These are phyloP conservation scores for Chromis chromis DNA, from an alignment of 2,797 vertebrate genomes.

Conservation along the genomic window DNA sequence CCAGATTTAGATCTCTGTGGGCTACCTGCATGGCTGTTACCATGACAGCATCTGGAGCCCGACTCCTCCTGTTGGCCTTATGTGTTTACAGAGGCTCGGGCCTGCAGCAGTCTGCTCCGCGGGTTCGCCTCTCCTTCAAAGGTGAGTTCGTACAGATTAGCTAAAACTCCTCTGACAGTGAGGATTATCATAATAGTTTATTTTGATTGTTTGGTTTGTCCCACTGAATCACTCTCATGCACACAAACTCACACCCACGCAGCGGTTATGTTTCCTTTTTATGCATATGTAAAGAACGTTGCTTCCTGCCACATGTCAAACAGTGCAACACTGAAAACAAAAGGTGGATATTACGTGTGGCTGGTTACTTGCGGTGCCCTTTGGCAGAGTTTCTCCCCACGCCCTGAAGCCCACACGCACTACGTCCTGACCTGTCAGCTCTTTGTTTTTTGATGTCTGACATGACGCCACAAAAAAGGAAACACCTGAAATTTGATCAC, in stretches of 20 bases:
- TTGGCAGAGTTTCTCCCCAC: slow-evolving; percentile 61
- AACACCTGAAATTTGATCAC: slow-evolving; percentile 63
- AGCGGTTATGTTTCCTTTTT: slow-evolving; percentile 65
- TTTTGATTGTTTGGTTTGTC: slow-evolving; percentile 34
- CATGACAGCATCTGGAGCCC: slow-evolving; percentile 81
- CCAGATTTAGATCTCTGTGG: slow-evolving; percentile 84
- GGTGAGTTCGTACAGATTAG: slow-evolving; percentile 74
- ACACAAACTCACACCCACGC: slow-evolving; percentile 20
- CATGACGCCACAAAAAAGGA: slow-evolving; percentile 53
- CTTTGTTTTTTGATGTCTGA: slow-evolving; percentile 51
- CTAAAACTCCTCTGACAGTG: slow-evolving; percentile 34
- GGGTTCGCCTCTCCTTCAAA: slow-evolving; percentile 87
- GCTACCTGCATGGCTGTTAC: slow-evolving; percentile 82
- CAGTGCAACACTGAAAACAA: slow-evolving; percentile 79
- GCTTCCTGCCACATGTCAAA: slow-evolving; percentile 81
- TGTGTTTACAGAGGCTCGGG: slow-evolving; percentile 80
- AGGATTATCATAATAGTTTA: slow-evolving; percentile 36
- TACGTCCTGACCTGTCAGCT: slow-evolving; percentile 30
- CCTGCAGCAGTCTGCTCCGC: slow-evolving; percentile 82
- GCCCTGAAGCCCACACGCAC: slow-evolving; percentile 61
- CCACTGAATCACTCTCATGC: slow-evolving; percentile 18
- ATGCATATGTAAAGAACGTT: slow-evolving; percentile 67
- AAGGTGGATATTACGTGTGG: slow-evolving; percentile 84
- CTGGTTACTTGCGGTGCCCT: slow-evolving; percentile 60
- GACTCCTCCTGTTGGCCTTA: slow-evolving; percentile 80